Conservation (phyloP, 2,888 invertebrate genomes). For the Drosophila putrida region DNA sequence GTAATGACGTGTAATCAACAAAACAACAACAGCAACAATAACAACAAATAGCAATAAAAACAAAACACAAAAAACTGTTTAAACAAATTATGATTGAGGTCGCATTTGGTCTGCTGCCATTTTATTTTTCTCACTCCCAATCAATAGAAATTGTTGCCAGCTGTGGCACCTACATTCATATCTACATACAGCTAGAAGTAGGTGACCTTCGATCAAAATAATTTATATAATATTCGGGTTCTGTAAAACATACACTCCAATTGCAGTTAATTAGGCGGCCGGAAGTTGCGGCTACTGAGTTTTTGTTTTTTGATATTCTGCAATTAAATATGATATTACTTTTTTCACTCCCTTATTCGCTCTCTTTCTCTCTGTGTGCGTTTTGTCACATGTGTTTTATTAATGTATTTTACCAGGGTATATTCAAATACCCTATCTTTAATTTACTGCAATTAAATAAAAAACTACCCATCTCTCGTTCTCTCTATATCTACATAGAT, state of each 20-base stretch:
- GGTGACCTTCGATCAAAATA: slow-evolving; percentile 35
- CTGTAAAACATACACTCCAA: slow-evolving; percentile 17
- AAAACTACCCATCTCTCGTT: too few relatives aligned
- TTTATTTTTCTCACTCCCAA: slow-evolving; percentile 6
- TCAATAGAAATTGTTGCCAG: slow-evolving; percentile 26
- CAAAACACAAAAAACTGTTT: slow-evolving; percentile 29
- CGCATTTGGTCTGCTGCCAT: slow-evolving; percentile 26
- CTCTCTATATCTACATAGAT: too few relatives aligned
- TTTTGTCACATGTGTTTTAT: background rate
- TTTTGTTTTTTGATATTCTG: slow-evolving; percentile 9
- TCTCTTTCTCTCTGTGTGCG: background rate
- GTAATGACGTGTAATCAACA: slow-evolving; percentile 63
- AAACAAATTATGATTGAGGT: slow-evolving; percentile 65
- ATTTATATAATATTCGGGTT: slow-evolving; percentile 21
- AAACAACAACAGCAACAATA: background rate
- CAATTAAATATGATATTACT: slow-evolving; percentile 19
- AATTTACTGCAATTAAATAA: background rate
- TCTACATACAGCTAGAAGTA: slow-evolving; percentile 6
- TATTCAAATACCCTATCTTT: background rate
- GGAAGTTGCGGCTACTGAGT: slow-evolving; percentile 41
- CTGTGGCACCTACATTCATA: slow-evolving; percentile 14
- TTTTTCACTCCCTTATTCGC: background rate
- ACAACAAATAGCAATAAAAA: background rate
- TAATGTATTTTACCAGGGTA: background rate
- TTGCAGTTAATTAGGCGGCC: slow-evolving; percentile 36